Percentiles rank a stretch among this genome's conserved stretches.
Conservation (phyloP, 2,113 vertebrate species). For the Nycticorax nycticorax region DNA sequence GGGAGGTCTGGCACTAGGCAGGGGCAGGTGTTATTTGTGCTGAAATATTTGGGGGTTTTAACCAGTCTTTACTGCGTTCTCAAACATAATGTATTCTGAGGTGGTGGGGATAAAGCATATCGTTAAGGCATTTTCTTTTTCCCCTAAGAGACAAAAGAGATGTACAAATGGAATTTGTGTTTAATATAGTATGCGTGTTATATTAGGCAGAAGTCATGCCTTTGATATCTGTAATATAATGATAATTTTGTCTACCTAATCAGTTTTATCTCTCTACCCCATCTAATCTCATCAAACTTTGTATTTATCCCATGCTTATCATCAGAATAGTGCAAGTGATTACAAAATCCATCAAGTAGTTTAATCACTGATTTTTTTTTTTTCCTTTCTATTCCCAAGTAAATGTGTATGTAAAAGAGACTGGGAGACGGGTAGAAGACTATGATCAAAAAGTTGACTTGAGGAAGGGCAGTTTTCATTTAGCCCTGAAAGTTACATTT, state of each 20-base stretch:
- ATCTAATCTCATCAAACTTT: constrained; percentile 49
- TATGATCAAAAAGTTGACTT: not conserved
- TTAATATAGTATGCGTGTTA: not conserved
- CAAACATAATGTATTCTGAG: not conserved
- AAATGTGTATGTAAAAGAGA: not conserved
- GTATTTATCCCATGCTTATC: constrained; percentile 5
- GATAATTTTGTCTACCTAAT: constrained; percentile 22
- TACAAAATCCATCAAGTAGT: constrained; percentile 30
- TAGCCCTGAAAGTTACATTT: not conserved
- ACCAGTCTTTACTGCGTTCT: not conserved
- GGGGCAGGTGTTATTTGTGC: not conserved
- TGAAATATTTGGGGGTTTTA: not conserved
- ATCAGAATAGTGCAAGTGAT: constrained; percentile 15
- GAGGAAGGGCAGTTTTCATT: not conserved
- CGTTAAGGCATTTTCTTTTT: constrained; percentile 8
- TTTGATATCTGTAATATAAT: constrained; percentile 12
- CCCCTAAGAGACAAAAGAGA: constrained; percentile 1
- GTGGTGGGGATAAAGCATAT: not conserved
- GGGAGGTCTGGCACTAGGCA: not conserved
- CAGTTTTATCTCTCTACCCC: constrained; percentile 36
- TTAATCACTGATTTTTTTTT: not conserved
- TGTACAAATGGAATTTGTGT: not conserved
- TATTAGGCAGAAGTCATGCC: not conserved
- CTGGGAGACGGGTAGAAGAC: not conserved
- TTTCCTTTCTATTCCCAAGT: not conserved